A percentile compares a stretch with the other conserved stretches of the same genome.
These are phyloP conservation scores for Lochmaea crataegi DNA, from an alignment of 2,888 invertebrate genomes.

Conservation along the genomic window DNA sequence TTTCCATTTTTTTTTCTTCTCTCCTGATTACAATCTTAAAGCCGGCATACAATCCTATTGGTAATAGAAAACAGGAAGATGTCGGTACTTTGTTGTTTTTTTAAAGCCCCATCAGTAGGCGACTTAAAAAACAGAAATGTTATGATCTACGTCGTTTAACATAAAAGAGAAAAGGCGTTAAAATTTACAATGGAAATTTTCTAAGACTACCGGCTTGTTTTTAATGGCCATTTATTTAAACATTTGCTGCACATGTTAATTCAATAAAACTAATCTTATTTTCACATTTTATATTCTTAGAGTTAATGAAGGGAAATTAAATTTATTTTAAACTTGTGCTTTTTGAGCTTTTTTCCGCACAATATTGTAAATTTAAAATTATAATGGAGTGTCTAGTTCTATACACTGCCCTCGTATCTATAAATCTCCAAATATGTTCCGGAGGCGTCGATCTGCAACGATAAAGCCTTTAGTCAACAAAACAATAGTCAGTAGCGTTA, in stretches of 20 bases:
- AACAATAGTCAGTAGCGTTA: conserved; percentile 14
- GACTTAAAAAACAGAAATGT: conserved; percentile 9
- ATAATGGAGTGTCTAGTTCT: background rate
- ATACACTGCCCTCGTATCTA: background rate
- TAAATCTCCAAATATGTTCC: conserved; percentile 18
- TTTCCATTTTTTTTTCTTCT: conserved; percentile 8
- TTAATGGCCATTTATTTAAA: background rate
- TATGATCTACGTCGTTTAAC: background rate
- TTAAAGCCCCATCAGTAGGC: conserved; percentile 1
- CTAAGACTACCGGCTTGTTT: background rate
- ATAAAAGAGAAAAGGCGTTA: background rate
- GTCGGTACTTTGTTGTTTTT: conserved; percentile 14
- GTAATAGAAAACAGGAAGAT: conserved; percentile 20
- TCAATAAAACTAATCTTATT: background rate
- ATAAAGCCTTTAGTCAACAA: conserved; percentile 25
- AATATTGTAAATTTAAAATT: background rate
- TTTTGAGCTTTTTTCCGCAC: background rate
- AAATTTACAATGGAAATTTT: conserved; percentile 1
- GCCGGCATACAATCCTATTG: conserved; percentile 8
- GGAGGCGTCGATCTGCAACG: conserved; percentile 29
- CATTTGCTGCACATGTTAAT: background rate
- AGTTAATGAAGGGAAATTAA: too few relatives aligned
- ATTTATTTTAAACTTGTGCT: background rate
- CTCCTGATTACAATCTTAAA: background rate
- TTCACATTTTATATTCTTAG: too few relatives aligned